Conservation (phyloP, 1,140 invertebrate species). For the Rhagoletis pomonella region DNA sequence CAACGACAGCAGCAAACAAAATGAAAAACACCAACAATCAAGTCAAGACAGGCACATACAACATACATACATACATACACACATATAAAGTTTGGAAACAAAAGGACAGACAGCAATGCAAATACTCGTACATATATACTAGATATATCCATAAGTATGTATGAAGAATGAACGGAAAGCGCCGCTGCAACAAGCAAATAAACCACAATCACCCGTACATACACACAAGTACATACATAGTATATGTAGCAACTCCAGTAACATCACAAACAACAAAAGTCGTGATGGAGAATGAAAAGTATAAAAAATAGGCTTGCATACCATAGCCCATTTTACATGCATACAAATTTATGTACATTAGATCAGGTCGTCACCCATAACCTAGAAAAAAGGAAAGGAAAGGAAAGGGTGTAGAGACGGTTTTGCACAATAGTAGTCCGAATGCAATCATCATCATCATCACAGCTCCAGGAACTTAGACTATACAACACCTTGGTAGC, state of each 20-base stretch:
- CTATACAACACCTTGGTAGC: too few species aligned
- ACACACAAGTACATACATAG: not conserved
- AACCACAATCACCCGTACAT: not conserved
- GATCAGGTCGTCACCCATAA: too few species aligned
- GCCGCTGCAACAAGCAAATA: conserved; percentile 13
- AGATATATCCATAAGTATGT: not conserved
- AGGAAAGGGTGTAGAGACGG: too few species aligned
- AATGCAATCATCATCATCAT: too few species aligned
- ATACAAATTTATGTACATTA: too few species aligned
- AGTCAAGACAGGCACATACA: not conserved
- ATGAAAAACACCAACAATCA: conserved; percentile 30
- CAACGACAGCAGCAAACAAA: conserved; percentile 47
- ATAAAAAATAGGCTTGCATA: not conserved
- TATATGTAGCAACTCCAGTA: conserved; percentile 4
- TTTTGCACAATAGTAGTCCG: too few species aligned
- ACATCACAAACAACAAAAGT: not conserved
- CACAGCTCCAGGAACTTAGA: too few species aligned
- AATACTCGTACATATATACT: not conserved
- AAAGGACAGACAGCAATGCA: conserved; percentile 47
- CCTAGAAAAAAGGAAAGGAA: too few species aligned
- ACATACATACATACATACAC: too few species aligned
- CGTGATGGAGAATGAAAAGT: not conserved
- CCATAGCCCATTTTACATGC: too few species aligned
- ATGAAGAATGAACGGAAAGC: not conserved
- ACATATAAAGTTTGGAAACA: not conserved